Percentiles rank a stretch among this genome's conserved stretches.
phyloP scores from a whole-genome alignment of 2,797 vertebrate species.

The Rhabdomys pumilio region DNA sequence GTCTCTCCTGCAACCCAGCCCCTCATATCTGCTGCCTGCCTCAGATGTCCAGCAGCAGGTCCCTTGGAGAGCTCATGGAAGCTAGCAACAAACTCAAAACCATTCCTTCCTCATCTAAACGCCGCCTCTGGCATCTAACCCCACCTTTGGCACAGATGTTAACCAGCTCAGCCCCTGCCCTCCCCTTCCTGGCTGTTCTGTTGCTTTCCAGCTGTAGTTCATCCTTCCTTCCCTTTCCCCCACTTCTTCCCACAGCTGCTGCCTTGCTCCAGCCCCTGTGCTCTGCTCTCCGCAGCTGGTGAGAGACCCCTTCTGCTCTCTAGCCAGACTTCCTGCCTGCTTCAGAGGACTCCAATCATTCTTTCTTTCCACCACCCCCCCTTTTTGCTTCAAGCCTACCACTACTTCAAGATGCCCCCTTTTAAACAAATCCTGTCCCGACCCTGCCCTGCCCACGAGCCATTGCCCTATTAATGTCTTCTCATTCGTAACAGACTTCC shows the following conservation, averaged over 20 bases:
- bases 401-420: not conserved
- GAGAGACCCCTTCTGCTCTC: not conserved
- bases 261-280: not conserved
- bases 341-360: not conserved
- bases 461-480: not conserved
- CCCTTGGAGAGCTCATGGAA: not conserved
- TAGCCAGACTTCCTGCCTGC: not conserved
- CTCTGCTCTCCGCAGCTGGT: not conserved
- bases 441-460: not conserved
- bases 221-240: not conserved
- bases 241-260: not conserved
- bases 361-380: not conserved
- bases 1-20: not conserved
- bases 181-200: not conserved
- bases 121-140: too few relatives aligned
- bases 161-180: not conserved
- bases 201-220: not conserved
- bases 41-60: not conserved
- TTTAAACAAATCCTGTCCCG: not conserved
- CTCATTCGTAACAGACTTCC: not conserved
- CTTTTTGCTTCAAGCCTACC: not conserved
- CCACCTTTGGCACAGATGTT: not conserved
- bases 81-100: not conserved
- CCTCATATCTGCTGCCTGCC: not conserved
- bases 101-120: not conserved